Conservation (phyloP, 2,797 vertebrate genomes). For the Australoheros facetus region DNA sequence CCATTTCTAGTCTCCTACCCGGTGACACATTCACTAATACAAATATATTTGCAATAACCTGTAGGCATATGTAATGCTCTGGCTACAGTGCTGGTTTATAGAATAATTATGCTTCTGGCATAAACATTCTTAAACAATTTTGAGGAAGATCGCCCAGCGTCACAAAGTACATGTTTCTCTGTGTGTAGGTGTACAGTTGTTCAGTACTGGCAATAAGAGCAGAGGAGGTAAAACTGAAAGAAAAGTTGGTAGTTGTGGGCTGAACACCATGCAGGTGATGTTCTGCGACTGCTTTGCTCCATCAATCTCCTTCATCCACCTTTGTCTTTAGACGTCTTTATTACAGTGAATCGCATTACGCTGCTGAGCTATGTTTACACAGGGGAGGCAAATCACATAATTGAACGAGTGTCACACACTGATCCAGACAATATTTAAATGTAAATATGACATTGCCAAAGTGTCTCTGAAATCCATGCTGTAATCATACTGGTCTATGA, state of each 20-base stretch:
- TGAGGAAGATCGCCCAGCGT: not conserved
- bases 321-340: conserved; percentile 50
- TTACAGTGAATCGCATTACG: conserved; percentile 50
- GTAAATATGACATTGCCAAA: conserved; percentile 51
- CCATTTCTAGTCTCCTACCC: not conserved
- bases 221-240: not conserved
- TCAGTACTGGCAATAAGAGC: not conserved
- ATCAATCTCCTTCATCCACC: conserved; percentile 52
- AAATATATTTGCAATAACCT: not conserved
- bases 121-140: not conserved
- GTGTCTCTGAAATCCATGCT: conserved; percentile 24
- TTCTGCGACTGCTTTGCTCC: conserved; percentile 5
- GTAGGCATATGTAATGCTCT: not conserved
- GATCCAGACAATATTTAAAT: conserved; percentile 56
- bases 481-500: conserved; percentile 19
- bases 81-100: not conserved
- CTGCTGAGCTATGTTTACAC: conserved; percentile 49
- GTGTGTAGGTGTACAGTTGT: not conserved
- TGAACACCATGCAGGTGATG: conserved; percentile 43
- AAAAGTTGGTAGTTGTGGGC: conserved; percentile 4
- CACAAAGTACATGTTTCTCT: not conserved
- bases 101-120: not conserved
- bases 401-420: conserved; percentile 51
- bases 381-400: conserved; percentile 40
- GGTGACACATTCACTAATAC: not conserved